phyloP scores from a whole-genome alignment of 1,140 invertebrate species.

The Dryas iulia region DNA sequence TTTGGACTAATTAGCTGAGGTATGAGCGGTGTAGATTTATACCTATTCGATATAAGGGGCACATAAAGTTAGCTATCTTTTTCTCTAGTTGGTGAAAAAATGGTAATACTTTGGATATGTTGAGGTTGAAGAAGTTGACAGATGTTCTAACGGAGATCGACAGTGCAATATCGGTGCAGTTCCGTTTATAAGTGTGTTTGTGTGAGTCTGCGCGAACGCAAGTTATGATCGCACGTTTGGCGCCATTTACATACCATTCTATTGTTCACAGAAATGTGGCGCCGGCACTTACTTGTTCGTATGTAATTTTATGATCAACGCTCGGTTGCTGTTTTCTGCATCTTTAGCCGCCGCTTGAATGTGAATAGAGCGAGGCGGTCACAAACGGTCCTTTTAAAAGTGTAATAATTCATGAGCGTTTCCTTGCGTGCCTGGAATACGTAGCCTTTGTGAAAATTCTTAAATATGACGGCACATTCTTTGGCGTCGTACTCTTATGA shows the following conservation, averaged over 20 bases:
- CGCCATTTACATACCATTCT: constrained; percentile 66
- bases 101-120: too few species aligned
- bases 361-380: constrained; percentile 50
- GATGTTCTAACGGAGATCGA: not conserved
- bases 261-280: constrained; percentile 75
- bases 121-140: too few species aligned
- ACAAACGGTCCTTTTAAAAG: constrained; percentile 54
- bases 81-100: too few species aligned
- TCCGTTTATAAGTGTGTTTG: constrained; percentile 4
- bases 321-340: constrained; percentile 59
- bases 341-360: constrained; percentile 54
- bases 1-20: not conserved
- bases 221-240: constrained; percentile 64
- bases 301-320: constrained; percentile 71
- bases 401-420: constrained; percentile 63
- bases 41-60: not conserved
- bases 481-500: constrained; percentile 30
- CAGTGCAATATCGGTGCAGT: not conserved
- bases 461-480: constrained; percentile 45
- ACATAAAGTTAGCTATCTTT: not conserved
- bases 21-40: not conserved
- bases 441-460: constrained; percentile 44
- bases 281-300: constrained; percentile 60
- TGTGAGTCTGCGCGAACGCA: constrained; percentile 36
- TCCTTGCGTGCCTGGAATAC: constrained; percentile 52